Evolutionary conservation across 1,140 invertebrate species (phyloP).

Genomic region (Drosophila prosaltans): DNA sequence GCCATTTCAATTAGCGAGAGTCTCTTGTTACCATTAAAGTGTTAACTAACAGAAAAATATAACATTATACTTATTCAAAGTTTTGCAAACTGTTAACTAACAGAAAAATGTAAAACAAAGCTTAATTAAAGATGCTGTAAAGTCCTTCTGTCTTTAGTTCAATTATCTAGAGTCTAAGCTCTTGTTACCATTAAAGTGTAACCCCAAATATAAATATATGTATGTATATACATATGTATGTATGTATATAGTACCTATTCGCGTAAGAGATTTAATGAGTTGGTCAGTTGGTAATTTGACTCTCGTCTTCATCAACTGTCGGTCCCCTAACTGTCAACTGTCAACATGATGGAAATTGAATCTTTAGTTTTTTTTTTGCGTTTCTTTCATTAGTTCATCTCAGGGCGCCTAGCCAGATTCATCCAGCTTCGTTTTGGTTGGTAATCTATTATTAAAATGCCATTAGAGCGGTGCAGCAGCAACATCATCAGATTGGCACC

Average conservation of each 20-base stretch:
- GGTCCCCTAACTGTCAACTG: conserved; percentile 71
- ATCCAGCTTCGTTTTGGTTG: conserved; percentile 58
- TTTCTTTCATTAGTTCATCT: conserved; percentile 56
- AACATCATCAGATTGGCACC: conserved; percentile 17
- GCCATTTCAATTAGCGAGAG: too few species aligned
- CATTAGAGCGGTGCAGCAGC: conserved; percentile 68
- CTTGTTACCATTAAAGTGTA: too few species aligned
- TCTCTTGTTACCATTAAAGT: too few species aligned
- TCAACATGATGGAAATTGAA: conserved; percentile 35
- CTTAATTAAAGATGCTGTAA: too few species aligned
- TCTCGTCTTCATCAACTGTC: conserved; percentile 15
- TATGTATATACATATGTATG: too few species aligned
- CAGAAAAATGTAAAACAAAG: too few species aligned
- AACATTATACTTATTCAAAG: too few species aligned
- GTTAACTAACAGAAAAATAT: too few species aligned
- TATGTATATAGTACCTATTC: conserved; percentile 14
- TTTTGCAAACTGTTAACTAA: too few species aligned
- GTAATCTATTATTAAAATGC: conserved; percentile 80
- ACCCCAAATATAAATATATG: too few species aligned
- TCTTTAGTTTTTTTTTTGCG: conserved; percentile 34
- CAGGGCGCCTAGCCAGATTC: conserved; percentile 29
- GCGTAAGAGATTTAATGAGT: conserved; percentile 25
- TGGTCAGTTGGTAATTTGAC: not conserved
- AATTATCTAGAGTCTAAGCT: too few species aligned
- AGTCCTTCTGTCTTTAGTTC: too few species aligned